phyloP scores from a whole-genome alignment of 2,888 invertebrate species.

The Conus canariensis region DNA sequence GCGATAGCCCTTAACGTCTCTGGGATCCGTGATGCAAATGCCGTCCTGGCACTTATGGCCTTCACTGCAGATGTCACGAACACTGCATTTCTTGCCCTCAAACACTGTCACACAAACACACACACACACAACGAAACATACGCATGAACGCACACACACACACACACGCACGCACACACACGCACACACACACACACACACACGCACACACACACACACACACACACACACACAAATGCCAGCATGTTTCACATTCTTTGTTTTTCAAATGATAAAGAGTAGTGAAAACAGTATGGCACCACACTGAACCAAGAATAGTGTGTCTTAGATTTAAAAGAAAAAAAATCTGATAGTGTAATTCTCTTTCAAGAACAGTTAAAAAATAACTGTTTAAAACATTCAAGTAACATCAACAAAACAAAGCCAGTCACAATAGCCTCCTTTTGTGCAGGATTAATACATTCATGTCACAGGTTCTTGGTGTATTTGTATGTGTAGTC shows the following conservation, averaged over 20 bases:
- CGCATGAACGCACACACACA: neutral
- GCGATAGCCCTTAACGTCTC: constrained; percentile 8
- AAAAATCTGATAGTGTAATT: too few species aligned
- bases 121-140: neutral
- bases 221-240: too few species aligned
- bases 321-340: too few species aligned
- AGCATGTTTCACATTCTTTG: too few species aligned
- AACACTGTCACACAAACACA: constrained; percentile 40
- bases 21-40: constrained; percentile 34
- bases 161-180: too few species aligned
- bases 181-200: neutral
- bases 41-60: constrained; percentile 47
- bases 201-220: neutral
- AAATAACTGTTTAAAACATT: neutral
- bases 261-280: too few species aligned
- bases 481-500: too few species aligned
- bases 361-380: too few species aligned
- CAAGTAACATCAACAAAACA: neutral
- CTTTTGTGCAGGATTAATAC: neutral
- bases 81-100: constrained; percentile 37
- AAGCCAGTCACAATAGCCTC: neutral
- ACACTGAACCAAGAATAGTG: too few species aligned
- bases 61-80: constrained; percentile 48
- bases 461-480: too few species aligned
- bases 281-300: too few species aligned